phyloP scores from a whole-genome alignment of 30 jellyfish, hydroid and myxozoan species.

The Aurelia aurita complex sp. Pacific region DNA sequence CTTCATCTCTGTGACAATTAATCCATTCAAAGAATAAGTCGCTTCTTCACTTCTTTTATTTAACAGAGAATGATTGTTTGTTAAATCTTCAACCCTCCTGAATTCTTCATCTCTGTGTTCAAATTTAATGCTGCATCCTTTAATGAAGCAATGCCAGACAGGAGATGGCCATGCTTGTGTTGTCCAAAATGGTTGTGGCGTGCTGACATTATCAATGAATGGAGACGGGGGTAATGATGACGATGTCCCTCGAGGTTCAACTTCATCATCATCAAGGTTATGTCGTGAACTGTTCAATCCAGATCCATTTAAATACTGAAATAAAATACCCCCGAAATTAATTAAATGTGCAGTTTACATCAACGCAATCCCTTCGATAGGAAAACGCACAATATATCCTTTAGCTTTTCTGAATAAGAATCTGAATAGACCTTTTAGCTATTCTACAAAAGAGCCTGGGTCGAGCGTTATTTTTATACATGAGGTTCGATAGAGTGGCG shows the following conservation, averaged over 20 bases:
- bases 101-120: conserved; percentile 72
- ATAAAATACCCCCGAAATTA: background rate
- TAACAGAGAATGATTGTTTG: conserved; percentile 51
- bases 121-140: conserved; percentile 83
- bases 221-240: conserved; percentile 92
- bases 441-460: too few species aligned
- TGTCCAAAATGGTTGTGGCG: conserved; percentile 95
- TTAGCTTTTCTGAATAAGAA: too few species aligned
- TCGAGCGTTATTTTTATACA: too few species aligned
- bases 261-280: conserved; percentile 64
- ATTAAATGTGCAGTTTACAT: background rate
- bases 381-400: too few species aligned
- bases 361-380: too few species aligned
- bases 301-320: conserved; percentile 57
- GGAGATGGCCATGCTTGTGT: conserved; percentile 99
- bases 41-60: conserved; percentile 87
- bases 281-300: conserved; percentile 64
- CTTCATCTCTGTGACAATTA: conserved; percentile 74
- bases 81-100: conserved; percentile 84
- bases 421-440: too few species aligned
- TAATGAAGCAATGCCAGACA: conserved; percentile 96
- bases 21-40: conserved; percentile 76
- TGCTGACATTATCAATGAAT: conserved; percentile 87
- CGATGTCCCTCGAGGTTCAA: conserved; percentile 42
- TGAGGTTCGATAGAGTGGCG: too few species aligned